Conservation (phyloP, 2,797 vertebrate genomes). For the Gallinago nigripennis region DNA sequence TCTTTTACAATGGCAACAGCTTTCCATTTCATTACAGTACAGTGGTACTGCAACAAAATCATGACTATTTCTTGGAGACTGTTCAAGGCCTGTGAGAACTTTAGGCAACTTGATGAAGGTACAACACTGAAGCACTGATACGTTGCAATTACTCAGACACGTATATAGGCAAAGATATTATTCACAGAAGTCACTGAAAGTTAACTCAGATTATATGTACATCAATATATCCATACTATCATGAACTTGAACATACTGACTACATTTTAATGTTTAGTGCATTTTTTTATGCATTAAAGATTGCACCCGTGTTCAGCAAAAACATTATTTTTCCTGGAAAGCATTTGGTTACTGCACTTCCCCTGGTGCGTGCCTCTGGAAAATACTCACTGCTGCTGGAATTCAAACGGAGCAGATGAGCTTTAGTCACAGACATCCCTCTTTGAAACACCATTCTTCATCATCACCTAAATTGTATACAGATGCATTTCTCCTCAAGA, state of each 20-base stretch:
- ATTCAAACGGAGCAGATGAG: neutral
- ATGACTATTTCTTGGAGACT: neutral
- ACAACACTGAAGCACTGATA: neutral
- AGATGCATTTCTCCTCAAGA: neutral
- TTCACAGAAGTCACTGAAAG: neutral
- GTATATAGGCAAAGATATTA: neutral
- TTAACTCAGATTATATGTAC: neutral
- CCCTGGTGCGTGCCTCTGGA: neutral
- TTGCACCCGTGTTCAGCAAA: neutral
- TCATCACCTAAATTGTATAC: neutral
- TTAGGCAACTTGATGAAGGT: neutral
- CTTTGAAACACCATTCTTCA: fast-evolving
- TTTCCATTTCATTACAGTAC: neutral
- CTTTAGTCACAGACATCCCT: neutral
- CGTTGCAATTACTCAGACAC: neutral
- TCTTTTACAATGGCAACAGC: neutral
- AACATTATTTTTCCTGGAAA: neutral
- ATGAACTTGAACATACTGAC: neutral
- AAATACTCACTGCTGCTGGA: neutral
- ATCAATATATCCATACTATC: neutral
- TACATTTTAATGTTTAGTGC: neutral
- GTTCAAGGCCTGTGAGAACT: neutral
- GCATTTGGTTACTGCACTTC: neutral
- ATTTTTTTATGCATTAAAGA: neutral
- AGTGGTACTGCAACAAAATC: neutral